Evolutionary conservation across 2,797 vertebrate genomes (phyloP), one percentile per base, ranked within the genome.

Genomic region (Avahi laniger): DNA sequence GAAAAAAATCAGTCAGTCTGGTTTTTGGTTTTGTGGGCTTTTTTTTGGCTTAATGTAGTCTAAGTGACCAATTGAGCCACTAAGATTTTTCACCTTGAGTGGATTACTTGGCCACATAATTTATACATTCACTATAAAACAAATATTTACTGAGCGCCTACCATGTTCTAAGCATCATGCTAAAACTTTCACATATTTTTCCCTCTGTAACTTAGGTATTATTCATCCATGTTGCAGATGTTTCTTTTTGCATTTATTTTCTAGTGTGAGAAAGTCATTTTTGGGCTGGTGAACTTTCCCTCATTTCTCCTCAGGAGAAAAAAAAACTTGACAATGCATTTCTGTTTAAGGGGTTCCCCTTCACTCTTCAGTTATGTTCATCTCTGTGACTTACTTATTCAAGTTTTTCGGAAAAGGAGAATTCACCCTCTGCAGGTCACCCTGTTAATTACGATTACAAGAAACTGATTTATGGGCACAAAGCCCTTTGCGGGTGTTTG

Each of bases 371-470:
- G 38, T 30, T 82, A 30, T n/a, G 15, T 92, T 70, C n/a, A 38
- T 57, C 61, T 90, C 82, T 30, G 54, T 85, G 78, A 69, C 54
- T 78, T 35, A 79, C 72, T 95, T 91, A 72, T 48, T 84, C 48
- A 69, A 33, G 20, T 90, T 78, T 76, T 87, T 76, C 41, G 54
- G 18, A 46, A 95, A 84, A 96, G 48, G 41, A 82, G 41, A 96
- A 80, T 67, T 95, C 82, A 65, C 59, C 54, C n/a, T 85, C 78
- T 76, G 28, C 7, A 65, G 70, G 48, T 85, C 33, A 30, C 9
- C 28, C 69, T 94, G 88, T 85, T 95, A 95, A 96, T 88, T 94
- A 69, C 35, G 91, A 59, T 73, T 78, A 73, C 24, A 93, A 89
- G 61, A 18, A 90, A n/a, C 82, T 95, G 93, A 87, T 93, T 90